A percentile compares a stretch with the other conserved stretches of the same genome.
Evolutionary conservation across 2,888 invertebrate species (phyloP).

Genomic region (Congeria kusceri): DNA sequence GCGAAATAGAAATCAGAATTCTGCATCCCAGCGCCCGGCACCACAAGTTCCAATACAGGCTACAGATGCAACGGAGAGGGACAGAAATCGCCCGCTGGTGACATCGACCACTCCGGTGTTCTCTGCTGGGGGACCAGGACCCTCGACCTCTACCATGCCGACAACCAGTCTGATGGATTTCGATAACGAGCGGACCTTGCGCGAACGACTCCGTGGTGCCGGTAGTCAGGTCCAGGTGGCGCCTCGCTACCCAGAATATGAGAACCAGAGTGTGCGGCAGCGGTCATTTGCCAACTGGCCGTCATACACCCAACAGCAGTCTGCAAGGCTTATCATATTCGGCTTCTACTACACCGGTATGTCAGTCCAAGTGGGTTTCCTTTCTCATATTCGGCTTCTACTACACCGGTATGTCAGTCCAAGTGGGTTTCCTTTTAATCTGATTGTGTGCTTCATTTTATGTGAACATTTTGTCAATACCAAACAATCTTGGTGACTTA

Average conservation of each 20-base stretch:
- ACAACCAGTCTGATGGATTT: conserved; percentile 21
- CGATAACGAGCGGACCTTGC: no score
- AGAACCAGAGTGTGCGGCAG: conserved; percentile 20
- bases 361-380: background rate
- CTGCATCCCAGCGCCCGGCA: no score
- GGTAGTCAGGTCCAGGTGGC: conserved; percentile 6
- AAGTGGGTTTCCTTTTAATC: no score
- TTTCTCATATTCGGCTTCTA: conserved; percentile 57
- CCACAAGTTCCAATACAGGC: no score
- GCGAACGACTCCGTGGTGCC: background rate
- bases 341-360: conserved; percentile 60
- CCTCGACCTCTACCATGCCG: background rate
- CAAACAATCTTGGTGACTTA: no score
- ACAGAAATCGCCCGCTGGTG: no score
- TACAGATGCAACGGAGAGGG: no score
- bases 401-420: conserved; percentile 38
- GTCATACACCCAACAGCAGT: conserved; percentile 33
- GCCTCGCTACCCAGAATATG: conserved; percentile 46
- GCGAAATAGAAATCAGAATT: no score
- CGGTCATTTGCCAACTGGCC: conserved; percentile 48
- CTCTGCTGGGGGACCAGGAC: no score
- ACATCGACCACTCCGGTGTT: no score
- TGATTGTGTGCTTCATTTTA: no score
- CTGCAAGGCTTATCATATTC: conserved; percentile 42
- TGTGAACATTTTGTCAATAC: no score